A percentile compares a stretch with the other conserved stretches of the same genome.
phyloP scores from a whole-genome alignment of 2,113 vertebrate genomes.

The Oophaga pumilio region DNA sequence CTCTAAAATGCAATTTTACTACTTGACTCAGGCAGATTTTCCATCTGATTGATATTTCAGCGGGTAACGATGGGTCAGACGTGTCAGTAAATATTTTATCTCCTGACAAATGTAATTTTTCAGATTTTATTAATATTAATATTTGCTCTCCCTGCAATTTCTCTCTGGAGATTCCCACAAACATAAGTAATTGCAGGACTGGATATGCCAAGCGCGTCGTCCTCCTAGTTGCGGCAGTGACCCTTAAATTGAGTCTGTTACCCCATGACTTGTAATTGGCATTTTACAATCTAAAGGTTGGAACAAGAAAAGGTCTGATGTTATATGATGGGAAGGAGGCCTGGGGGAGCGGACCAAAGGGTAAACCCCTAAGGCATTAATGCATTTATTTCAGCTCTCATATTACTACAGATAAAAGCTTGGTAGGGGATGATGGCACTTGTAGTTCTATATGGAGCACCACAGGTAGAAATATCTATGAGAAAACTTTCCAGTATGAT shows the following conservation, averaged over 20 bases:
- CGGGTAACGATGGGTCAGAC: not conserved
- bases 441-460: not conserved
- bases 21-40: not conserved
- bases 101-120: constrained; percentile 10
- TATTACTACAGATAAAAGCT: not conserved
- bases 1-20: not conserved
- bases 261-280: not conserved
- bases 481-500: too few species aligned
- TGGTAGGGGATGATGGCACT: not conserved
- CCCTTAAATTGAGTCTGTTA: constrained; percentile 19
- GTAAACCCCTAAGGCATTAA: not conserved
- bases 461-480: too few species aligned
- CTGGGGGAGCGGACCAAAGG: not conserved
- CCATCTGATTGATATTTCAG: not conserved
- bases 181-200: not conserved
- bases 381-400: not conserved
- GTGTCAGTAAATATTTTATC: not conserved
- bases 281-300: constrained; percentile 15
- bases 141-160: not conserved
- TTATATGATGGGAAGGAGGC: not conserved
- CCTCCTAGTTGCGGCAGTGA: not conserved
- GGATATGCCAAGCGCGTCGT: not conserved
- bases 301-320: not conserved
- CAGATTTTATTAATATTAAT: constrained; percentile 15
- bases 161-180: not conserved